These are phyloP conservation scores for Oppia nitens DNA, from an alignment of 1,140 invertebrate genomes.

Conservation along the genomic window DNA sequence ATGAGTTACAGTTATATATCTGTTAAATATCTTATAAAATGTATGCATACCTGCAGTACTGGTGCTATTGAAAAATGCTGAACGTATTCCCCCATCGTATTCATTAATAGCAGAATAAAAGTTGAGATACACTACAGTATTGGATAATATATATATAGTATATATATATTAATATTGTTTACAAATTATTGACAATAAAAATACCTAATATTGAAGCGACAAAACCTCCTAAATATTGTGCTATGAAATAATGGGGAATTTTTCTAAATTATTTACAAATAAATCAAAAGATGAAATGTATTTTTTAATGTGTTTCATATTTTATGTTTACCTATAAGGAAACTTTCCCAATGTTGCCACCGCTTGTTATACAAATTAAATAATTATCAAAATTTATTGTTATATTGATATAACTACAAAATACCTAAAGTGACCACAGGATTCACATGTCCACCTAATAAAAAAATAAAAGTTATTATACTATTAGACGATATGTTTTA, in stretches of 20 bases:
- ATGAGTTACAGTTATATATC: no score
- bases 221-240: conserved; percentile 11
- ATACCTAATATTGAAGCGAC: conserved; percentile 3
- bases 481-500: background rate
- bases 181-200: background rate
- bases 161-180: background rate
- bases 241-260: conserved; percentile 4
- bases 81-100: conserved; percentile 9
- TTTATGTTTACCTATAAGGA: conserved; percentile 5
- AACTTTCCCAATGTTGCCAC: conserved; percentile 3
- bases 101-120: conserved; percentile 1
- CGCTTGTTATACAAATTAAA: background rate
- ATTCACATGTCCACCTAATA: conserved; percentile 7
- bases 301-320: background rate
- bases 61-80: conserved; percentile 5
- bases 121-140: background rate
- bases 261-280: conserved; percentile 6
- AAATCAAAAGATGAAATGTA: background rate
- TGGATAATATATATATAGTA: background rate
- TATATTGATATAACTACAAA: no score
- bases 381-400: no score
- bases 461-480: background rate
- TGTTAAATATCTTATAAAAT: no score
- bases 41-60: conserved; percentile 4
- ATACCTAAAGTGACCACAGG: conserved; percentile 2